phyloP scores from a whole-genome alignment of 2,888 invertebrate genomes.

The Campoletis raptor region DNA sequence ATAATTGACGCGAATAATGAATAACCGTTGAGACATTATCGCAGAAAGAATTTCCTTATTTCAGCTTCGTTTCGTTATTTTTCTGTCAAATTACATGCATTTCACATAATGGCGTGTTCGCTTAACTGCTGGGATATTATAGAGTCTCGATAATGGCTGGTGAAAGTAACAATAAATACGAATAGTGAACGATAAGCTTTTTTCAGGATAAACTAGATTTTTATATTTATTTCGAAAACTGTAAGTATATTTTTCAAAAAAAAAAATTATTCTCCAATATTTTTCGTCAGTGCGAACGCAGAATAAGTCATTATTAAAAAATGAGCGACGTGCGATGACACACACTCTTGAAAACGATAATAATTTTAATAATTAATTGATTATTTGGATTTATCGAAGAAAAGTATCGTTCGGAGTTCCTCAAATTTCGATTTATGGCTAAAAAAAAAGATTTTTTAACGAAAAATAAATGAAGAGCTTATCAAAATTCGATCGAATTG shows the following conservation, averaged over 20 bases:
- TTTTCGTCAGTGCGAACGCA: neutral
- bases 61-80: slow-evolving; percentile 1
- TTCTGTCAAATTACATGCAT: slow-evolving; percentile 13
- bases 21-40: slow-evolving; percentile 10
- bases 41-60: slow-evolving; percentile 13
- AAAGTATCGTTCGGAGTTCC: neutral
- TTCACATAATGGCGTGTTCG: neutral
- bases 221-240: neutral
- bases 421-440: neutral
- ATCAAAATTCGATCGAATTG: neutral
- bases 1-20: neutral
- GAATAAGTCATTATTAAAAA: neutral
- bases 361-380: neutral
- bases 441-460: neutral
- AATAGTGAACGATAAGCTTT: neutral
- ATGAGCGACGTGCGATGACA: neutral
- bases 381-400: too few species aligned
- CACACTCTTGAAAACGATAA: neutral
- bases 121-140: slow-evolving; percentile 3
- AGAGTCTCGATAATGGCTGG: neutral
- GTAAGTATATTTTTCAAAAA: neutral
- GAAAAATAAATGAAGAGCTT: neutral
- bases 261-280: neutral
- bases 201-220: neutral
- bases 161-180: neutral